Conservation (phyloP, 2,888 invertebrate genomes). For the Lochmaea capreae region DNA sequence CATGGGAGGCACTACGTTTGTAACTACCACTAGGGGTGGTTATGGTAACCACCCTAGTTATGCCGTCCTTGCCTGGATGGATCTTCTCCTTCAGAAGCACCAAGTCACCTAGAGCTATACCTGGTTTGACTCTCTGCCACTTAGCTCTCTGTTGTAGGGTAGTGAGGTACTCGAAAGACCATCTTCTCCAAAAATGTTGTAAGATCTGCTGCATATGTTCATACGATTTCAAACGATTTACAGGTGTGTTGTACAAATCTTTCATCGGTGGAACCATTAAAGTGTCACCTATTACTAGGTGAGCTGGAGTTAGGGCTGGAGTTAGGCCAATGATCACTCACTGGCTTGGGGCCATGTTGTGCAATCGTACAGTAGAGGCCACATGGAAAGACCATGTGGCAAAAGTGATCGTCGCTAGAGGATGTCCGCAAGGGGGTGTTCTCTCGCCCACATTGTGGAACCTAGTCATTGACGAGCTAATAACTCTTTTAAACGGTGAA, state of each 20-base stretch:
- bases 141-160: not conserved
- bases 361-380: too few relatives aligned
- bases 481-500: too few relatives aligned
- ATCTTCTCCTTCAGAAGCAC: not conserved
- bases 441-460: too few relatives aligned
- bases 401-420: too few relatives aligned
- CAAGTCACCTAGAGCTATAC: not conserved
- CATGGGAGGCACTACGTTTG: constrained; percentile 6
- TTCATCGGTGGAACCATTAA: not conserved
- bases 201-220: not conserved
- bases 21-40: not conserved
- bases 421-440: too few relatives aligned
- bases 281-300: constrained; percentile 4
- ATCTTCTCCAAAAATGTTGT: constrained; percentile 15
- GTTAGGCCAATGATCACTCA: too few relatives aligned
- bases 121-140: not conserved
- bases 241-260: not conserved
- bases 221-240: not conserved
- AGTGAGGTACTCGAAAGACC: not conserved
- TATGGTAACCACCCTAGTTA: constrained; percentile 1
- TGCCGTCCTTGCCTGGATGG: constrained; percentile 1
- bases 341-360: too few relatives aligned
- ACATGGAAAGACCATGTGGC: too few relatives aligned
- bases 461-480: too few relatives aligned
- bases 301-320: constrained; percentile 7